phyloP scores from a whole-genome alignment of 2,888 invertebrate species.

The Cheilosia urbana region DNA sequence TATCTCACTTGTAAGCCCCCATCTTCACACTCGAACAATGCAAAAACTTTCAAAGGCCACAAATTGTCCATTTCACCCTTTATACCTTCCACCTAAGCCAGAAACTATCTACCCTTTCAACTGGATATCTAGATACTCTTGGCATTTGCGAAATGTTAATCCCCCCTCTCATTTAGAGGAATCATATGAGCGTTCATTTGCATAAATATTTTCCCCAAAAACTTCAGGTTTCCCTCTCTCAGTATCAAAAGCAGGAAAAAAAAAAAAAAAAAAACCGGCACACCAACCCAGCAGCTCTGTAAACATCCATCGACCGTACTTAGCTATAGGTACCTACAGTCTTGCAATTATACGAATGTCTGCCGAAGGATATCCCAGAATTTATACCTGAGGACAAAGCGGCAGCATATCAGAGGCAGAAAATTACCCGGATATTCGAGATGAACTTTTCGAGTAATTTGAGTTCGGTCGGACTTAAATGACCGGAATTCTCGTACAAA shows the following conservation, averaged over 20 bases:
- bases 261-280: constrained; percentile 1
- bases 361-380: constrained; percentile 18
- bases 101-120: constrained; percentile 63
- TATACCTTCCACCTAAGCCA: constrained; percentile 7
- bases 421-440: constrained; percentile 65
- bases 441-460: constrained; percentile 72
- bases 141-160: constrained; percentile 60
- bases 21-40: constrained; percentile 18
- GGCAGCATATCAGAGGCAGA: constrained; percentile 24
- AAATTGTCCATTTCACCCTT: constrained; percentile 45
- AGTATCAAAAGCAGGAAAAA: neutral
- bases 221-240: neutral
- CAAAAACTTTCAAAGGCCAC: constrained; percentile 39
- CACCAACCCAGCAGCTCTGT: neutral
- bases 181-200: constrained; percentile 69
- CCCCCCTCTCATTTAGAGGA: constrained; percentile 37
- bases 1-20: neutral
- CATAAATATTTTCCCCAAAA: constrained; percentile 68
- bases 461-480: constrained; percentile 55
- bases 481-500: constrained; percentile 61
- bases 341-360: constrained; percentile 51
- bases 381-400: constrained; percentile 35
- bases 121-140: constrained; percentile 57
- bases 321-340: constrained; percentile 9
- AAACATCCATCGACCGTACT: neutral